Percentiles rank a stretch among this genome's conserved stretches.
Conservation (phyloP, 2,797 vertebrate species). For the Chaenodraco wilsoni region DNA sequence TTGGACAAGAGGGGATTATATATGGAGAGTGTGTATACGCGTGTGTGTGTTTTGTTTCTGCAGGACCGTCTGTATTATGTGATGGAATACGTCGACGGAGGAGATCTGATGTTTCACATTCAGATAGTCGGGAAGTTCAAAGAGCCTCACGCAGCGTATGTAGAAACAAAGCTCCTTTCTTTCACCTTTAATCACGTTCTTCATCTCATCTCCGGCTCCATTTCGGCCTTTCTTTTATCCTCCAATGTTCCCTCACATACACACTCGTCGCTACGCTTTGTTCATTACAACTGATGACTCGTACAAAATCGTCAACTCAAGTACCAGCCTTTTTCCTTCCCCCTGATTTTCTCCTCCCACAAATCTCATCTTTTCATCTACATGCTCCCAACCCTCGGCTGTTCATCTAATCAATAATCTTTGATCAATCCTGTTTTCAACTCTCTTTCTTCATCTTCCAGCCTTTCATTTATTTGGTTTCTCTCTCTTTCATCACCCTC, state of each 20-base stretch:
- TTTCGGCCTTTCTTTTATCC: slow-evolving; percentile 37
- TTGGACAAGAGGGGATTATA: slow-evolving; percentile 61
- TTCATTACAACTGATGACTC: slow-evolving; percentile 58
- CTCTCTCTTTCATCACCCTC: slow-evolving; percentile 72
- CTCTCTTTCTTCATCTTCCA: slow-evolving; percentile 51
- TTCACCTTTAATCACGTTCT: slow-evolving; percentile 45
- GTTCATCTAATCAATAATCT: slow-evolving; percentile 73
- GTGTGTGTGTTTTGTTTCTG: slow-evolving; percentile 31
- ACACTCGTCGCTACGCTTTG: slow-evolving; percentile 49
- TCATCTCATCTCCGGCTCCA: slow-evolving; percentile 56
- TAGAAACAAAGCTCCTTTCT: slow-evolving; percentile 58
- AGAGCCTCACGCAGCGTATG: slow-evolving; percentile 93
- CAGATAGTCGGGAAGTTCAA: slow-evolving; percentile 95
- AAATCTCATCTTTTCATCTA: slow-evolving; percentile 57
- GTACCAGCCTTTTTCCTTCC: slow-evolving; percentile 8
- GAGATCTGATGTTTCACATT: slow-evolving; percentile 96
- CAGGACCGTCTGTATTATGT: slow-evolving; percentile 89
- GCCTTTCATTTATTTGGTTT: slow-evolving; percentile 70
- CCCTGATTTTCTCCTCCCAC: slow-evolving; percentile 44
- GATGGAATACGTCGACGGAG: slow-evolving; percentile 95
- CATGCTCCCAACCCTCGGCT: slow-evolving; percentile 39
- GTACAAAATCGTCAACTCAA: slow-evolving; percentile 57
- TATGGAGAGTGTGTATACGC: slow-evolving; percentile 5
- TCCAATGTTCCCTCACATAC: slow-evolving; percentile 37
- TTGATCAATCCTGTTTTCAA: slow-evolving; percentile 72